Evolutionary conservation across 2,797 vertebrate genomes (phyloP), one percentile per base, ranked within the genome.

Genomic region (Sebastes goodei): DNA sequence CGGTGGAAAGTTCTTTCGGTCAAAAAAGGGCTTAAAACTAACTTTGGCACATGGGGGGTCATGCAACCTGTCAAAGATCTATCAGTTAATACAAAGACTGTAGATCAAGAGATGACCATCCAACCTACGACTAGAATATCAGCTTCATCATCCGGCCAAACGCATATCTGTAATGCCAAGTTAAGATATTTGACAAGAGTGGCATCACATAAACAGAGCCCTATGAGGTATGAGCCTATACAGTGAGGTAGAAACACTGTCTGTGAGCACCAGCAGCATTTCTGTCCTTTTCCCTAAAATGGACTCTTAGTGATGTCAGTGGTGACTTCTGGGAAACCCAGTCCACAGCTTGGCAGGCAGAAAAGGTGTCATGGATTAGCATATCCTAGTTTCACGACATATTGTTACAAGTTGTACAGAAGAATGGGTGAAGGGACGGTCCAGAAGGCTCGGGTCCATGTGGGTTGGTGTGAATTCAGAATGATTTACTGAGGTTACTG

Each of bases 341-440:
- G 73, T 56, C 32, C 52, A 35, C 72, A 57, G 55, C 87, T 87
- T 85, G 85, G 83, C 81, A 82, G 76, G 74, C 57, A 76, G 71
- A 71, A 85, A 88, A 92, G 74, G 70, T 89, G 89, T 55, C 62
- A 74, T 70, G 69, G 67, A 89, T 76, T 78, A 80, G 42, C 63
- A 81, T 71, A 82, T 80, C 82, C 70, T 69, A 30, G 63, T 86
- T 92, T 88, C 72, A 71, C 84, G 82, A 80, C 83, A 86, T 68
- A 68, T 62, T 70, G 75, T 21, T 67, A 84, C 60, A 81, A 56
- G 80, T 86, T 69, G 74, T 65, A 69, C 74, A 46, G 70, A 80
- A 67, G 82, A 71, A 86, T 59, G 74, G n/a, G 65, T 64, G 57
- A 87, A 75, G 78, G 79, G 80, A 79, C 85, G 82, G 67, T 85